Evolutionary conservation across 2,888 invertebrate genomes (phyloP), one percentile per base, ranked within the genome.

Genomic region (Limenitis arthemis): DNA sequence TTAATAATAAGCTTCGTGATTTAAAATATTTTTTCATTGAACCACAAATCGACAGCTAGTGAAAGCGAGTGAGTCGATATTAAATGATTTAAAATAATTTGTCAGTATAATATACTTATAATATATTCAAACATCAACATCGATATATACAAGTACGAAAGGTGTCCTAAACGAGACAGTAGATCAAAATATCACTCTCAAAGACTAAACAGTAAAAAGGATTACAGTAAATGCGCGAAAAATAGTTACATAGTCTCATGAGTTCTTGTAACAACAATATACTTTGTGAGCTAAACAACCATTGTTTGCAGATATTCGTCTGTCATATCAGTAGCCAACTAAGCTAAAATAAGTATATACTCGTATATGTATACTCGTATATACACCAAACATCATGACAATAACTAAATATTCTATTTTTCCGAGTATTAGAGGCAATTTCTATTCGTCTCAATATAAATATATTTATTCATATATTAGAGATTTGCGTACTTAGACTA

Each of bases 181-280:
- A 79, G 75, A 73, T 74, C 70, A 70, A 75, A 79, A 83, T 85
- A 84, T 85, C 85, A 84, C 83, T 72, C 77, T 75, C 80, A 80
- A 68, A 74, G 69, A 75, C 62, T 77, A 75, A 75, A 75, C 73
- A 75, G 74, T 84, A 79, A 76, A 81, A 82, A 78, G 76, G 75
- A 77, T 82, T 85, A 83, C 83, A 86, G 85, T 86, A 86, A 84
- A 86, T 83, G 77, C 82, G 79, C 85, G 78, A 85, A 86, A 86
- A 85, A 86, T 86, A 86, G 83, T 80, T 70, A 75, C 69, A 72
- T 79, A 82, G 79, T 82, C 77, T 83, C 73, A 77, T 69, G 67
- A 72, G 69, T 75, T 73, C 59, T 67, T 67, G 63, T 75, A 77
- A 80, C 74, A 79, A 78, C 72, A 73, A 70, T 75, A 69, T 69